These are phyloP conservation scores for Argyresthia albistria DNA, from an alignment of 2,888 invertebrate species.

Conservation along the genomic window DNA sequence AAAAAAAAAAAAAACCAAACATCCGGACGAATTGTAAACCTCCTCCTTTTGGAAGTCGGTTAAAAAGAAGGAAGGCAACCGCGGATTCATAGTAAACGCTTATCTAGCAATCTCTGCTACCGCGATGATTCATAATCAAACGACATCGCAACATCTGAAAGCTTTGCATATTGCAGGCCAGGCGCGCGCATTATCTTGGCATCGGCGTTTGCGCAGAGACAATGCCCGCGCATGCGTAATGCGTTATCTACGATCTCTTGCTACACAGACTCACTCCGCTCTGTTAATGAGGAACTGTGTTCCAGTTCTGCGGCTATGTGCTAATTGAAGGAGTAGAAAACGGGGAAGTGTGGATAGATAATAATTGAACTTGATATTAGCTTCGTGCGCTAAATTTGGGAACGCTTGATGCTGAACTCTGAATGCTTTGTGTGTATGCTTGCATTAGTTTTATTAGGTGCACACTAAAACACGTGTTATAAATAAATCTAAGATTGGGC, in stretches of 20 bases:
- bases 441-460: too few species aligned
- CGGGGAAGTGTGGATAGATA: too few species aligned
- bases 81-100: too few species aligned
- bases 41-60: too few species aligned
- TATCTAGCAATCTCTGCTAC: not conserved
- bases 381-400: not conserved
- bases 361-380: too few species aligned
- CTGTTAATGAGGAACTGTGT: constrained; percentile 61
- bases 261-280: constrained; percentile 39
- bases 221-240: constrained; percentile 67
- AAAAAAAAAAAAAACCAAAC: too few species aligned
- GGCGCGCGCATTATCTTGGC: constrained; percentile 52
- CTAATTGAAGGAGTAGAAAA: constrained; percentile 15
- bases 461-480: too few species aligned
- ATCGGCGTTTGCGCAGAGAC: constrained; percentile 46
- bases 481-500: too few species aligned
- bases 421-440: too few species aligned
- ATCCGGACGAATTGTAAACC: too few species aligned
- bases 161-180: constrained; percentile 34
- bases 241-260: constrained; percentile 66
- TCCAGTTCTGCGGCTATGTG: constrained; percentile 27
- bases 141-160: constrained; percentile 31
- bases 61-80: too few species aligned
- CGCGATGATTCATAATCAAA: constrained; percentile 23
- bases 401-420: too few species aligned